phyloP scores from a whole-genome alignment of 2,797 vertebrate species.

The Simalia tracyae region DNA sequence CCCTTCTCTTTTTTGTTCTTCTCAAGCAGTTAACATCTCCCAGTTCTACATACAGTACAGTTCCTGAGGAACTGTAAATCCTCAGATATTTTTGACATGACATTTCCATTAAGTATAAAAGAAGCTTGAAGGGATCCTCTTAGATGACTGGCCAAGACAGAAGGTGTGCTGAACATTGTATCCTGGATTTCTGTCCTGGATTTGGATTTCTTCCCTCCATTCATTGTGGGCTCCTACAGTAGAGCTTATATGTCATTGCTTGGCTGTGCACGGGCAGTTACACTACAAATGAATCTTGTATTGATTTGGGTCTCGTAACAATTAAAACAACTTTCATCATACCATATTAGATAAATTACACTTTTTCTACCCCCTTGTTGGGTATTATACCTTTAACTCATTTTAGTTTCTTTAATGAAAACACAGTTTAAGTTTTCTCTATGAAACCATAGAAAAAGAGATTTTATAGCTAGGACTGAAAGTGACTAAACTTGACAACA shows the following conservation, averaged over 20 bases:
- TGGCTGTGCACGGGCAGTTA: background rate
- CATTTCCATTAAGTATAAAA: background rate
- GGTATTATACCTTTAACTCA: slow-evolving; percentile 51
- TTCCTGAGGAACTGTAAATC: background rate
- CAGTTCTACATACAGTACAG: background rate
- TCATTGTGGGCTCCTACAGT: background rate
- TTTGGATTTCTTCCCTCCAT: background rate
- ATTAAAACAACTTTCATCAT: background rate
- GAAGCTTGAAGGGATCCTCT: background rate
- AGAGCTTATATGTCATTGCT: background rate
- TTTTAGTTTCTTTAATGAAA: slow-evolving; percentile 66
- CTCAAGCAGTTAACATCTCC: background rate
- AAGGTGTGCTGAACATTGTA: background rate
- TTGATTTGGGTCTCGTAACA: background rate
- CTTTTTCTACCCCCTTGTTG: background rate
- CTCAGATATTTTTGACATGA: background rate
- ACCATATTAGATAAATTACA: background rate
- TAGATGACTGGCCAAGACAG: background rate
- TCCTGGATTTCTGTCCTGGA: background rate
- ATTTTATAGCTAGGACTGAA: slow-evolving; percentile 72
- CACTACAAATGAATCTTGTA: background rate
- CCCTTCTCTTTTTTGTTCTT: background rate
- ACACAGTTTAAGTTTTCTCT: slow-evolving; percentile 66
- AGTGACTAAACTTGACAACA: slow-evolving; percentile 77
- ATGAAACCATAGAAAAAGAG: slow-evolving; percentile 73